Evolutionary conservation across 2,797 vertebrate species (phyloP), one percentile per base, ranked within the genome.

Genomic region (Peromyscus aztecus): DNA sequence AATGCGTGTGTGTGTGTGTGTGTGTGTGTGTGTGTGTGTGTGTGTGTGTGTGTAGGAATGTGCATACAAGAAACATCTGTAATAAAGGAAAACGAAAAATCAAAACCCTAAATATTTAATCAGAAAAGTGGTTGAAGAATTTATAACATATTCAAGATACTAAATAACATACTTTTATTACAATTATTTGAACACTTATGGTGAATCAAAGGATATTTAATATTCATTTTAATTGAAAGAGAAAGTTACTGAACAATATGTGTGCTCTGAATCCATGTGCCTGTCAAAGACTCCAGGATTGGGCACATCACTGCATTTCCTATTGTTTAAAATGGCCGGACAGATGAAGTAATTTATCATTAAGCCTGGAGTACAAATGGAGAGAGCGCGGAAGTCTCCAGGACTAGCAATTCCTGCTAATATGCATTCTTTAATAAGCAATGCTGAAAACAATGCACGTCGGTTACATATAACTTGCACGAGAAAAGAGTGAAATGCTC

Each of bases 381-480:
- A 77, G 14, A 13, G 7, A 6, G 2, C 2, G 3, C 2, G 27
- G 19, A 8, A 46, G 1, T 12, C 2, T 8, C 11, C 6, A 37
- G 29, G 3, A 75, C 84, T 75, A 78, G 23, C 8, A 37, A 16
- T 4, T 69, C 13, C 24, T 67, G 7, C 1, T 73, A 67, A 59
- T 63, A 27, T 63, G 40, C 34, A 52, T 83, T 34, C 27, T 89
- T 85, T 89, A 90, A 27, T 52, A 31, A 31, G 27, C 84, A 67
- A 88, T 27, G 61, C 37, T 49, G 1, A 43, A 11, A 87, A 57
- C 1, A 78, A 31, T 12, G 2, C 1, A 37, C 12, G 0, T 61
- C 37, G 78, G 31, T 29, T 84, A 43, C 16, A 6, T 16, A 91
- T 43, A 37, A 46, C 34, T 71, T 31, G 27, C 61, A 40, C 11